Conservation (phyloP, 2,888 invertebrate species). For the Ceriagrion tenellum region DNA sequence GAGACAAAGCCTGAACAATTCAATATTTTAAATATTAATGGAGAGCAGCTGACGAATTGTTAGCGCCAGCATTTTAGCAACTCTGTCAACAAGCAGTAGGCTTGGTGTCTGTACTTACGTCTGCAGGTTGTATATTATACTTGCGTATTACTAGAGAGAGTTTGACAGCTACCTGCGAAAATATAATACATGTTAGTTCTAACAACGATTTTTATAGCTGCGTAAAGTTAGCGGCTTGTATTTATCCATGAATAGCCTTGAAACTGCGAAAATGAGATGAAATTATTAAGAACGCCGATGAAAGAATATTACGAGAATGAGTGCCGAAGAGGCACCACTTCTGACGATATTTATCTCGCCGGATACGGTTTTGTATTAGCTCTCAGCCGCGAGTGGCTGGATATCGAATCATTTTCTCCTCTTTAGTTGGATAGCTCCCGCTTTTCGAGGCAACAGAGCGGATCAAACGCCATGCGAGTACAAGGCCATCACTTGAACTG, state of each 20-base stretch:
- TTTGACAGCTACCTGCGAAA: no score
- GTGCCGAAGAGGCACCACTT: neutral
- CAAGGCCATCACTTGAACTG: slow-evolving; percentile 34
- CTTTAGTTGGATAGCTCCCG: neutral
- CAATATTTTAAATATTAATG: no score
- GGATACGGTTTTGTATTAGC: neutral
- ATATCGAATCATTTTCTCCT: neutral
- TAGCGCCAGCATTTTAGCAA: no score
- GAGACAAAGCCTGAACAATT: no score
- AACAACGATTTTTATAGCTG: no score
- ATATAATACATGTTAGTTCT: no score
- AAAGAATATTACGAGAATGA: neutral
- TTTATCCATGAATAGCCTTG: neutral
- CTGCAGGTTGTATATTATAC: no score
- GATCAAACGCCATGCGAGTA: neutral
- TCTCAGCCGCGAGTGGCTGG: neutral
- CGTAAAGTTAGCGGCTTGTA: neutral
- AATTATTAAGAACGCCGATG: neutral
- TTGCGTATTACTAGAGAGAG: no score
- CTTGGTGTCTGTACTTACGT: no score
- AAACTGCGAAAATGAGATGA: neutral
- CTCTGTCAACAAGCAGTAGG: no score
- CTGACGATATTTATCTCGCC: neutral
- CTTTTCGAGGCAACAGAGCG: slow-evolving; percentile 43
- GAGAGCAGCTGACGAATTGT: no score